Evolutionary conservation across 2,113 vertebrate species (phyloP).

Genomic region (Entelurus aequoreus): DNA sequence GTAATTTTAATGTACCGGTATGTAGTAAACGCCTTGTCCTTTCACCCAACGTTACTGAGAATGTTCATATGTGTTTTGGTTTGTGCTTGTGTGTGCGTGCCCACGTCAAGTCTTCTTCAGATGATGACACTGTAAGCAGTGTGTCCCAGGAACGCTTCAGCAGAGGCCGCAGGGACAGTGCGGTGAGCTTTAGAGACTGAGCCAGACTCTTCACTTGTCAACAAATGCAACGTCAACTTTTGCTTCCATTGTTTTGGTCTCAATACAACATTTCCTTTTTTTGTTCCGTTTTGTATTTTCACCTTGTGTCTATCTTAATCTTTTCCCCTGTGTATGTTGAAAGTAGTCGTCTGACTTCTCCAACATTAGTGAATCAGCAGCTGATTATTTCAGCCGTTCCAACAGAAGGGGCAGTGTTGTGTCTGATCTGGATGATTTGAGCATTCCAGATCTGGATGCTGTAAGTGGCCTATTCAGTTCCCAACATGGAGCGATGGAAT

Average conservation of each 20-base stretch:
- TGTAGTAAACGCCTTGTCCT: constrained; percentile 5
- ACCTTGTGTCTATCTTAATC: constrained; percentile 19
- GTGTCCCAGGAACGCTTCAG: constrained; percentile 72
- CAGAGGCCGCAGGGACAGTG: constrained; percentile 75
- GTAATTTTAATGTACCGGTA: constrained; percentile 1
- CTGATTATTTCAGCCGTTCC: constrained; percentile 93
- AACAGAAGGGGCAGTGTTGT: constrained; percentile 87
- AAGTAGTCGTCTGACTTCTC: constrained; percentile 81
- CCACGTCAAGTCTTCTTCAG: constrained; percentile 75
- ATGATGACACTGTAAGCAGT: constrained; percentile 75
- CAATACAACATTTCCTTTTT: neutral
- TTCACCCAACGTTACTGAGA: constrained; percentile 6
- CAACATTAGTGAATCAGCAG: constrained; percentile 83
- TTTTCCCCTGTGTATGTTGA: constrained; percentile 9
- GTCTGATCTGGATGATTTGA: constrained; percentile 84
- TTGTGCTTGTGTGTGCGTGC: constrained; percentile 5
- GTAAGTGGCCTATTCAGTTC: constrained; percentile 75
- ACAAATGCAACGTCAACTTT: neutral
- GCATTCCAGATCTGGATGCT: constrained; percentile 77
- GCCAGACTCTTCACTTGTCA: neutral
- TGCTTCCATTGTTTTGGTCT: neutral
- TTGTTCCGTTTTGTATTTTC: neutral
- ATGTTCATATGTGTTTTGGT: constrained; percentile 18
- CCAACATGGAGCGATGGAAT: neutral
- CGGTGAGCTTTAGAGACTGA: constrained; percentile 73